These are phyloP conservation scores for Sparidentex hasta DNA, from an alignment of 2,797 vertebrate species.

Conservation along the genomic window DNA sequence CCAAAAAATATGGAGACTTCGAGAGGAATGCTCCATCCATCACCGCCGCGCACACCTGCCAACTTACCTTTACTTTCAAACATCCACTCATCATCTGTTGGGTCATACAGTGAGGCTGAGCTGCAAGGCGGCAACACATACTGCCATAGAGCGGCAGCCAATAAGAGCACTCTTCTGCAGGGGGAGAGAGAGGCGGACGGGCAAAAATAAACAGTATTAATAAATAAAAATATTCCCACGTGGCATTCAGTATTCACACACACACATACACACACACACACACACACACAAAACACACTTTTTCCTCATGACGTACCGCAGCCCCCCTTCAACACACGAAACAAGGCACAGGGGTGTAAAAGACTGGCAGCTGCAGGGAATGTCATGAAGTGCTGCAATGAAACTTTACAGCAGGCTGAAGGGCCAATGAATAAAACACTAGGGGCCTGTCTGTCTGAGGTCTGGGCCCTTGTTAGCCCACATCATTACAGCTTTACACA, in stretches of 20 bases:
- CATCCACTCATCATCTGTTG: slow-evolving; percentile 89
- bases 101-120: slow-evolving; percentile 94
- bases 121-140: slow-evolving; percentile 93
- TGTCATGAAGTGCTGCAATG: slow-evolving; percentile 66
- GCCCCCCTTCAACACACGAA: slow-evolving; percentile 34
- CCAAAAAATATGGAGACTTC: slow-evolving; percentile 6
- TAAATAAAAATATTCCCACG: slow-evolving; percentile 52
- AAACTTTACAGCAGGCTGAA: slow-evolving; percentile 79
- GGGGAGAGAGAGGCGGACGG: slow-evolving; percentile 39
- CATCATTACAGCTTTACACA: slow-evolving; percentile 80
- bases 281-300: slow-evolving; percentile 25
- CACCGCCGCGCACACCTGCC: slow-evolving; percentile 11
- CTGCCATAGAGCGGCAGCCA: slow-evolving; percentile 97
- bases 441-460: slow-evolving; percentile 72
- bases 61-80: slow-evolving; percentile 90
- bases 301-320: slow-evolving; percentile 4
- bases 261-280: slow-evolving; percentile 29
- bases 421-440: slow-evolving; percentile 81
- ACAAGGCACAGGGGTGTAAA: slow-evolving; percentile 53
- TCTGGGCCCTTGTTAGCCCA: slow-evolving; percentile 70
- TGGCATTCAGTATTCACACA: slow-evolving; percentile 37
- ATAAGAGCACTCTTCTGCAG: slow-evolving; percentile 91
- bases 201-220: slow-evolving; percentile 51
- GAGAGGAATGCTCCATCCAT: background rate
- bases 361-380: slow-evolving; percentile 70